phyloP scores from a whole-genome alignment of 2,888 invertebrate species.

The Noctua pronuba region DNA sequence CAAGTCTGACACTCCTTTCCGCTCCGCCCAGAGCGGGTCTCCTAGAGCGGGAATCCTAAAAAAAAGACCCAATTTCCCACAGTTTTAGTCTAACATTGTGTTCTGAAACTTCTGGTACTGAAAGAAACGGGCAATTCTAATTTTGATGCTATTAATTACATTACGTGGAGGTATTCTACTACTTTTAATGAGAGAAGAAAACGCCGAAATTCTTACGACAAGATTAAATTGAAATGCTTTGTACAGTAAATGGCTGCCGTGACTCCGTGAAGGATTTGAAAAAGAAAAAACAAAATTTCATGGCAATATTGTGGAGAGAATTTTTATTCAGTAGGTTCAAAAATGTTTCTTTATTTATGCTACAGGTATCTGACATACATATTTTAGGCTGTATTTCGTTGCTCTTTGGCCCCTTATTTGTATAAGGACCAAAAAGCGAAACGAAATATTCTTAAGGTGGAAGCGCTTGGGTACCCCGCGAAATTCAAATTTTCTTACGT shows the following conservation, averaged over 20 bases:
- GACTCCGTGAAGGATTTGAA: constrained; percentile 39
- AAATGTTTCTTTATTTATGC: constrained; percentile 5
- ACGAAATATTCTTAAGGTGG: neutral
- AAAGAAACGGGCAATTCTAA: constrained; percentile 23
- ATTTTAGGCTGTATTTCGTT: neutral
- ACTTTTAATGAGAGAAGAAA: constrained; percentile 61
- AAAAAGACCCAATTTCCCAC: neutral
- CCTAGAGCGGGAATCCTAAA: too few species aligned
- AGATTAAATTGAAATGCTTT: constrained; percentile 57
- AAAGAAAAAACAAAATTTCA: constrained; percentile 45
- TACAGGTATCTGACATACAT: constrained; percentile 5
- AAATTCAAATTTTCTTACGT: too few species aligned
- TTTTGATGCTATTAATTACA: constrained; percentile 50
- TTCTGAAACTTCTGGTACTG: constrained; percentile 2
- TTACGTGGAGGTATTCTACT: constrained; percentile 57
- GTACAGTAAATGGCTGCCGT: constrained; percentile 45
- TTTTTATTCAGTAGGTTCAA: constrained; percentile 11
- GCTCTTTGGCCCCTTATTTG: too few species aligned
- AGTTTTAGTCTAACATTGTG: neutral
- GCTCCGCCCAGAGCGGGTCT: too few species aligned
- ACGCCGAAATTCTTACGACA: constrained; percentile 49
- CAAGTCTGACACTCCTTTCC: too few species aligned
- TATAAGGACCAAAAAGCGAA: neutral
- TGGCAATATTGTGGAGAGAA: constrained; percentile 15
- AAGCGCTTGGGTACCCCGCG: too few species aligned